phyloP scores from a whole-genome alignment of 2,888 invertebrate genomes.

The Nymphalis polychloros region DNA sequence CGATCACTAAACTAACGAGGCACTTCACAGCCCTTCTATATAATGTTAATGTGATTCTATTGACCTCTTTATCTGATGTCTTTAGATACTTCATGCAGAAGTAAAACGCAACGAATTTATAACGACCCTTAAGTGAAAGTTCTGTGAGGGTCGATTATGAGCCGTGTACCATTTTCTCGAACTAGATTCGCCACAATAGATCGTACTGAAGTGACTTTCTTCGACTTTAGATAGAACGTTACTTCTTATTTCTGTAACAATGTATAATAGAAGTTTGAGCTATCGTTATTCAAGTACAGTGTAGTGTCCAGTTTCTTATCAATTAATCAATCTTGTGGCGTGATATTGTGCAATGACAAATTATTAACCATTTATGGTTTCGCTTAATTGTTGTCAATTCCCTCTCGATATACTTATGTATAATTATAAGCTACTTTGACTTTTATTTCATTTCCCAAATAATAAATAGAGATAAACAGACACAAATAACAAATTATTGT shows the following conservation, averaged over 20 bases:
- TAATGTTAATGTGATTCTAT: background rate
- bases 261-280: no score
- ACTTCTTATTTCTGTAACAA: background rate
- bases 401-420: no score
- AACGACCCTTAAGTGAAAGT: slow-evolving; percentile 30
- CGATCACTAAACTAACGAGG: no score
- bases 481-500: no score
- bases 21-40: background rate
- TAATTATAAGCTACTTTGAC: no score
- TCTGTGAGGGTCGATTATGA: slow-evolving; percentile 18
- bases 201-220: background rate
- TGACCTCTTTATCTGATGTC: slow-evolving; percentile 8
- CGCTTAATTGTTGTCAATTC: no score
- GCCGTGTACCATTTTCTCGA: slow-evolving; percentile 21
- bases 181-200: background rate
- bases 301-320: no score
- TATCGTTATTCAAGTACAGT: no score
- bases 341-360: no score
- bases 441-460: no score
- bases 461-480: background rate
- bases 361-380: no score
- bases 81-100: slow-evolving; percentile 17
- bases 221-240: background rate
- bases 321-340: no score
- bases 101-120: slow-evolving; percentile 34